Percentiles rank a stretch among this genome's conserved stretches.
phyloP scores from a whole-genome alignment of 2,797 vertebrate species.

The Gallinago stenura region DNA sequence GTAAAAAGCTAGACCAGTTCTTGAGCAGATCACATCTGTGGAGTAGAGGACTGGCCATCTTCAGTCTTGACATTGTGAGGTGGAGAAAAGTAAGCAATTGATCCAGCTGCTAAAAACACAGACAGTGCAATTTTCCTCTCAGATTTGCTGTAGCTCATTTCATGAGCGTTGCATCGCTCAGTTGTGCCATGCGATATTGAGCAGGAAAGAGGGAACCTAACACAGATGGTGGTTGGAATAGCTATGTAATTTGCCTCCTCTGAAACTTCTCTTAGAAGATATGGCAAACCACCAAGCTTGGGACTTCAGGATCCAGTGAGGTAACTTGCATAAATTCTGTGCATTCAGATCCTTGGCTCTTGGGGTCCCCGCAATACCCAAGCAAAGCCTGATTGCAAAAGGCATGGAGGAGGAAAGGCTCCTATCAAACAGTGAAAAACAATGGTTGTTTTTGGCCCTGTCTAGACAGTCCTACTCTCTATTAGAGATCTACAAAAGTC shows the following conservation, averaged over 20 bases:
- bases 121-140: neutral
- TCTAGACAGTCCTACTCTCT: neutral
- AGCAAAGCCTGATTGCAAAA: neutral
- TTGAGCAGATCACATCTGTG: neutral
- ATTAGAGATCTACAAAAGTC: neutral
- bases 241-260: neutral
- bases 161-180: neutral
- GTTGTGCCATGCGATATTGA: rapidly evolving
- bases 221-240: neutral
- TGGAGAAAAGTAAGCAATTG: neutral
- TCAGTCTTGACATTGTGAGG: neutral
- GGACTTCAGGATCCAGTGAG: neutral
- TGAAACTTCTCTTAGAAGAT: neutral
- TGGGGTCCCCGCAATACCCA: neutral
- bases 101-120: neutral
- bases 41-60: neutral
- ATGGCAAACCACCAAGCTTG: neutral
- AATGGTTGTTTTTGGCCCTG: neutral
- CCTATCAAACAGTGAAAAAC: neutral
- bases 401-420: neutral
- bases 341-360: neutral
- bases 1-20: neutral
- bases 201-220: neutral
- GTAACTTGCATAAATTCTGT: neutral
- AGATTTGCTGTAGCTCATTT: neutral